Percentiles rank a stretch among this genome's conserved stretches.
Conservation (phyloP, 2,888 invertebrate genomes). For the Leptinotarsa rubiginosa region DNA sequence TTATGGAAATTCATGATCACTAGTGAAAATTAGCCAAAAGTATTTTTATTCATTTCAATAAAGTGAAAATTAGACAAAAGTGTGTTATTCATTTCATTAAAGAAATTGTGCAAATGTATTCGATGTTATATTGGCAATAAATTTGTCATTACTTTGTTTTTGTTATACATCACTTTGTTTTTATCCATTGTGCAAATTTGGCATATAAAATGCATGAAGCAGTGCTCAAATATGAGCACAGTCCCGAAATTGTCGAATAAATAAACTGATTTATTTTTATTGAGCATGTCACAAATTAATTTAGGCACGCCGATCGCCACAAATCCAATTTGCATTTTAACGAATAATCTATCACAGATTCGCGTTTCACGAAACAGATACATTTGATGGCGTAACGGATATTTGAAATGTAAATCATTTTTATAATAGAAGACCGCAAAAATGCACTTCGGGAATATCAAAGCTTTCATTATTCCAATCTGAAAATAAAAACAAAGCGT, state of each 20-base stretch:
- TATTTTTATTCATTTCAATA: too few relatives aligned
- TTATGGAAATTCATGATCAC: too few relatives aligned
- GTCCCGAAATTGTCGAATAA: neutral
- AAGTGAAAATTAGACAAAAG: too few relatives aligned
- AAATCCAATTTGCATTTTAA: constrained; percentile 2
- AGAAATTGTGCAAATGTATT: too few relatives aligned
- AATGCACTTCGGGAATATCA: neutral
- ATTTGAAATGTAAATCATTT: neutral
- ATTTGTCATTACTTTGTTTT: too few relatives aligned
- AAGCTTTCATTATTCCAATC: neutral
- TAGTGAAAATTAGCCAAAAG: too few relatives aligned
- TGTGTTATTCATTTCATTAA: too few relatives aligned
- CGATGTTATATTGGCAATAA: too few relatives aligned
- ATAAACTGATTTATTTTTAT: constrained; percentile 5
- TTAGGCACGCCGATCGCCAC: neutral
- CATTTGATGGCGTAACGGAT: neutral
- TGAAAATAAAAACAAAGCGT: neutral
- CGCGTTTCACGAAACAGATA: neutral
- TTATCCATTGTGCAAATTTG: too few relatives aligned
- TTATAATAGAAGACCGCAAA: neutral
- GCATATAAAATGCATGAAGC: too few relatives aligned
- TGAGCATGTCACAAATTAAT: neutral
- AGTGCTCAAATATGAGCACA: neutral
- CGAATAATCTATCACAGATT: constrained; percentile 3
- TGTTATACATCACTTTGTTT: too few relatives aligned